Evolutionary conservation across 2,888 invertebrate genomes (phyloP).

Genomic region (Drosophila neutralis): DNA sequence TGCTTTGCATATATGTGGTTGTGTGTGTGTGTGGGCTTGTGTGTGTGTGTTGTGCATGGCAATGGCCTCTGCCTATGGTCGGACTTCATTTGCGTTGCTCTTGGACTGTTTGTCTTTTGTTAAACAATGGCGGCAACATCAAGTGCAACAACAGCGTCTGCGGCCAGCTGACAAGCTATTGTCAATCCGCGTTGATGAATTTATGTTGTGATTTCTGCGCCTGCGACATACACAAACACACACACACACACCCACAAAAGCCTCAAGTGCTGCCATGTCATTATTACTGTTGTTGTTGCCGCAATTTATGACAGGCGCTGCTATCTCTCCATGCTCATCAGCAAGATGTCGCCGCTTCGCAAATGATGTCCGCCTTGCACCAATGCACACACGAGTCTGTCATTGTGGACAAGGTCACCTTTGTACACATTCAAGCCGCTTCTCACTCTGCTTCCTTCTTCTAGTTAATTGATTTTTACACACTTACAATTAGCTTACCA

Average conservation of each 20-base stretch:
- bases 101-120: constrained; percentile 78
- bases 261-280: constrained; percentile 24
- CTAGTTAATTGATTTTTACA: constrained; percentile 10
- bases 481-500: constrained; percentile 11
- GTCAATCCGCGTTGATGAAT: constrained; percentile 76
- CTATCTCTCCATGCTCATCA: constrained; percentile 48
- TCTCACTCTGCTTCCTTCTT: not conserved
- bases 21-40: not conserved
- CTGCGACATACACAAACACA: constrained; percentile 10
- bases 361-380: constrained; percentile 53
- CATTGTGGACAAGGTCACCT: constrained; percentile 66
- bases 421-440: not conserved
- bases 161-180: constrained; percentile 53
- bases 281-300: constrained; percentile 16
- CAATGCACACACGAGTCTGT: constrained; percentile 32
- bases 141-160: not conserved
- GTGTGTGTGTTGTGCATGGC: constrained; percentile 40
- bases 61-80: constrained; percentile 47
- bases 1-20: not conserved
- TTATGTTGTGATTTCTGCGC: constrained; percentile 65
- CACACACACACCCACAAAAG: constrained; percentile 36
- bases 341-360: constrained; percentile 70
- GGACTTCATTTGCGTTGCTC: constrained; percentile 63
- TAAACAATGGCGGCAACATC: constrained; percentile 31
- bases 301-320: constrained; percentile 62